Evolutionary conservation across 2,888 invertebrate genomes (phyloP), one percentile per base, ranked within the genome.

Genomic region (Sarcophaga subvicina): DNA sequence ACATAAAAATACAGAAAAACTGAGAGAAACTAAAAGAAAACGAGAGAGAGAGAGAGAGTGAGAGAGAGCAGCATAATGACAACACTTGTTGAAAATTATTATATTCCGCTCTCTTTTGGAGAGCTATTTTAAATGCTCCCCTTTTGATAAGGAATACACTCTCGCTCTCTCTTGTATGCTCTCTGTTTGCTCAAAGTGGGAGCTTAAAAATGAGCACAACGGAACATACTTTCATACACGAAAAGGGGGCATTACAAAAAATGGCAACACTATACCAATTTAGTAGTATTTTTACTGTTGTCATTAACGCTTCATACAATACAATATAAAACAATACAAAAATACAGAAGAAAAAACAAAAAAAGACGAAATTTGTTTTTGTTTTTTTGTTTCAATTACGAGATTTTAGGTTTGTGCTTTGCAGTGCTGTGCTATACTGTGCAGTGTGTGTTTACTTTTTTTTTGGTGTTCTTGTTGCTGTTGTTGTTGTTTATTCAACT

Each of bases 261-360:
- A 87, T 87, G 86, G 86, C 83, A 87, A 87, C 83, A 87, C 86
- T 80, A 83, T 66, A 78, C 86, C 80, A 80, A 73, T 86, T 86
- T 87, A 87, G 86, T 87, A 80, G 83, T 81, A 81, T 83, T 87
- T 87, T 83, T 60, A 84, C 86, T 87, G 83, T 87, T 84, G 86
- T 83, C 80, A 87, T 87, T 87, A 83, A 78, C 83, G 86, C 80
- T 87, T 80, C 86, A 87, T 62, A 78, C 69, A 81, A 87, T 62
- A 78, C 69, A 81, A 81, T 83, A 87, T 63, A 83, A 47, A 47
- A 49, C 37, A 66, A 37, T 59, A 59, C 59, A 59, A 59, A 59
- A 59, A 77, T 37, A 37, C 10, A 37, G 8, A 8, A 10, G 27
- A 66, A 66, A 66, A 83, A 77, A 22, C 25, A 59, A 25, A 59